A percentile compares a stretch with the other conserved stretches of the same genome.
Evolutionary conservation across 2,888 invertebrate species (phyloP).

Genomic region (Holacanthella duospinosa): DNA sequence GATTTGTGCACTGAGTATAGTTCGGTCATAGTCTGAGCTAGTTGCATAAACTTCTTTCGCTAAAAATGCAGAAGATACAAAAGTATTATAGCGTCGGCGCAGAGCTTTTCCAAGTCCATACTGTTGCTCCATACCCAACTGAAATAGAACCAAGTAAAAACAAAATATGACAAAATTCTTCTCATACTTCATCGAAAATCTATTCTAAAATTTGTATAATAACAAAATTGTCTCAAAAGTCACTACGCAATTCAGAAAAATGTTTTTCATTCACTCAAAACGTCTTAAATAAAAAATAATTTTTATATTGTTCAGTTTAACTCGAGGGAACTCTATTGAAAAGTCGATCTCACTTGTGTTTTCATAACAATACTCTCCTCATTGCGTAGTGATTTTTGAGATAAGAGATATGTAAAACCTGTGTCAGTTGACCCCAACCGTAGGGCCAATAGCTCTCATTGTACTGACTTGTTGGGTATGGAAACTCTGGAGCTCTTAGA

Average conservation of each 20-base stretch:
- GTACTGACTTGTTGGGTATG: conserved; percentile 3
- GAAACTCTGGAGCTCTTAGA: background rate
- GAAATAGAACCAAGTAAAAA: background rate
- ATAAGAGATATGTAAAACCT: too few species aligned
- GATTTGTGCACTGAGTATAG: background rate
- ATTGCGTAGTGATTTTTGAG: too few species aligned
- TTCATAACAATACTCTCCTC: too few species aligned
- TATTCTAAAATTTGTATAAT: background rate
- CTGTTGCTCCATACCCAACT: background rate
- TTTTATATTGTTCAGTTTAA: too few species aligned
- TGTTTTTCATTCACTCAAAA: too few species aligned
- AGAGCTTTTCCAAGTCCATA: background rate
- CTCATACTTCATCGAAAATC: background rate
- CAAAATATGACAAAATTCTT: background rate
- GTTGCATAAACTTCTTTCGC: conserved; percentile 1
- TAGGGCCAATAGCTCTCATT: conserved; percentile 7
- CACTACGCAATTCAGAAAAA: background rate
- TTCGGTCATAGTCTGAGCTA: conserved; percentile 7
- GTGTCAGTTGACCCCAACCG: conserved; percentile 7
- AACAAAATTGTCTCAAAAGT: background rate
- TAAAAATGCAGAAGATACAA: background rate
- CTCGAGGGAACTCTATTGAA: too few species aligned
- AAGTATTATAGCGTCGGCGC: background rate
- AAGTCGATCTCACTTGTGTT: too few species aligned
- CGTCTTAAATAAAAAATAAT: too few species aligned